Conservation (phyloP, 92 coral and sea anemone genomes). For the Actinernus sp. region DNA sequence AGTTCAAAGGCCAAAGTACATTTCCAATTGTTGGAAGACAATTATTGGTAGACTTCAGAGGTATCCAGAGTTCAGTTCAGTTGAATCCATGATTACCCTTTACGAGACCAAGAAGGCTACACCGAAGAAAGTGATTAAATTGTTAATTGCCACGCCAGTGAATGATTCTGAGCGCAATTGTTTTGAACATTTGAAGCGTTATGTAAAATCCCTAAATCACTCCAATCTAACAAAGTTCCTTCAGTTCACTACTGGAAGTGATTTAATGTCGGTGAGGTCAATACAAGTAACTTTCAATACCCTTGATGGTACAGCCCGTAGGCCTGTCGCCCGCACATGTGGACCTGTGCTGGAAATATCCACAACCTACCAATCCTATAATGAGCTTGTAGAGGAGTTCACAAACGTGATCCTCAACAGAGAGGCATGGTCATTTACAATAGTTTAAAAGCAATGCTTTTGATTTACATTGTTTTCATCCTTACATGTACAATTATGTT, state of each 20-base stretch:
- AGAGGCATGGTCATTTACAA: slow-evolving; percentile 59
- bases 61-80: slow-evolving; percentile 10
- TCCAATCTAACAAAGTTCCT: slow-evolving; percentile 26
- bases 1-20: slow-evolving; percentile 33
- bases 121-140: slow-evolving; percentile 21
- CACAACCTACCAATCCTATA: slow-evolving; percentile 45
- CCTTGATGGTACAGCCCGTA: slow-evolving; percentile 32
- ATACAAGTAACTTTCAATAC: slow-evolving; percentile 30
- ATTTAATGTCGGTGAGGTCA: slow-evolving; percentile 29
- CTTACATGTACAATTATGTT: too few relatives aligned
- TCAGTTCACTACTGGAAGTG: slow-evolving; percentile 56
- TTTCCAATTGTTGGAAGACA: slow-evolving; percentile 32
- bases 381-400: slow-evolving; percentile 54
- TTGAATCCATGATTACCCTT: slow-evolving; percentile 17
- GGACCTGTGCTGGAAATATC: slow-evolving; percentile 46
- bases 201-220: slow-evolving; percentile 26
- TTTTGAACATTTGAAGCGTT: slow-evolving; percentile 44
- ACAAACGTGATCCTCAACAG: slow-evolving; percentile 31
- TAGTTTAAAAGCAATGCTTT: too few relatives aligned
- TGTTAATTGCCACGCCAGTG: neutral
- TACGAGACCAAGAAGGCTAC: slow-evolving; percentile 24
- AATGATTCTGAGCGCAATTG: slow-evolving; percentile 37
- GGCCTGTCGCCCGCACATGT: slow-evolving; percentile 52
- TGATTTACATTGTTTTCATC: too few relatives aligned
- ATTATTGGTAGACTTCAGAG: slow-evolving; percentile 21